Base-by-base conservation (phyloP, 2,888 invertebrate species). In the Itoplectis maculator region DNA sequence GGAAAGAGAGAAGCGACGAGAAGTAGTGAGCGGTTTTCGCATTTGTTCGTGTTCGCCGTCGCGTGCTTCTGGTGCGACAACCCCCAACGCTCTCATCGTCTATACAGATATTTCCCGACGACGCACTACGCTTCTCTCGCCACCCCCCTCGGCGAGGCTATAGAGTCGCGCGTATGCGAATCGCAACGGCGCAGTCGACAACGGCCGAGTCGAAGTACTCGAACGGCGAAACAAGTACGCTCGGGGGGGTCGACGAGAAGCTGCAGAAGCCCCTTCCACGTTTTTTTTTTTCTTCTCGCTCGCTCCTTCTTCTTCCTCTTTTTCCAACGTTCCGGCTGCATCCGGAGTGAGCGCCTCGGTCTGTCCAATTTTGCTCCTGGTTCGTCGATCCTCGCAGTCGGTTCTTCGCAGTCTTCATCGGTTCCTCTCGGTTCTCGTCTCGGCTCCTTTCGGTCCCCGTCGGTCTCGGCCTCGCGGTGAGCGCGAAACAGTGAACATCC, bases 401-500 rank as follows among this genome's bases (percentile, higher is more conserved):
- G n/a, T n/a, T n/a, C n/a, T n/a, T n/a, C n/a, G n/a, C n/a, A n/a
- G n/a, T n/a, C n/a, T n/a, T n/a, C n/a, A n/a, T n/a, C n/a, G n/a
- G n/a, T n/a, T n/a, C n/a, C n/a, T n/a, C n/a, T n/a, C n/a, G n/a
- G n/a, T n/a, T n/a, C n/a, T n/a, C n/a, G n/a, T 18, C 42, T 70
- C 51, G 37, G n/a, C 69, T 45, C 45, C 61, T 70, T 56, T 75
- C 75, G 45, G 18, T n/a, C n/a, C n/a, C n/a, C n/a, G n/a, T n/a
- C n/a, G n/a, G n/a, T n/a, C n/a, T n/a, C n/a, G n/a, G n/a, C n/a
- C n/a, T n/a, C n/a, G n/a, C n/a, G n/a, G n/a, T n/a, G n/a, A 29
- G 45, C 18, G 78, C 65, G 40, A 83, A 83, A 83, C 83, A 83
- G 82, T 66, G 63, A 83, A 74, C 80, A 59, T 83, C 80, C 83